Conservation (phyloP, 35 echinoderm and acorn worm species). For the Diadema setosum region DNA sequence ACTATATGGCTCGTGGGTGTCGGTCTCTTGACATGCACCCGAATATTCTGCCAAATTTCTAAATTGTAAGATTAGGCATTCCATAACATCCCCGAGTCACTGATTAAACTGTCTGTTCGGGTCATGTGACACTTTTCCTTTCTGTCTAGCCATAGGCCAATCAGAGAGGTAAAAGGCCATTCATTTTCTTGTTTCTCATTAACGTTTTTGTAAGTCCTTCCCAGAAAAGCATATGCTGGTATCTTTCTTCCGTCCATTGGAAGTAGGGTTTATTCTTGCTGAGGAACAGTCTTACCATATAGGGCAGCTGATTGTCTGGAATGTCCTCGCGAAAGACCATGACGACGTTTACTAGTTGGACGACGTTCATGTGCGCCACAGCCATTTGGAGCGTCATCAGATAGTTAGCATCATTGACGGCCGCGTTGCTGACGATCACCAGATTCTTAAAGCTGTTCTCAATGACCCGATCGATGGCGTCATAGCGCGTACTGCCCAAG, state of each 20-base stretch:
- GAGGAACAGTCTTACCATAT: background rate
- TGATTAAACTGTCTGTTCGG: too few species aligned
- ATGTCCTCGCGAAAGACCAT: background rate
- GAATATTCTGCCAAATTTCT: too few species aligned
- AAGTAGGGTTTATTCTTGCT: constrained; percentile 9
- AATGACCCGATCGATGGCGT: background rate
- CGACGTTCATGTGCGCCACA: background rate
- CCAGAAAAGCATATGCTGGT: background rate
- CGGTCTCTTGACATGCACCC: too few species aligned
- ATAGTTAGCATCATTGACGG: background rate
- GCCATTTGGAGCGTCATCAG: background rate
- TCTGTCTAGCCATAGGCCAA: background rate
- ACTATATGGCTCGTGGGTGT: too few species aligned
- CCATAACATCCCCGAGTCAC: too few species aligned
- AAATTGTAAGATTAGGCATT: too few species aligned
- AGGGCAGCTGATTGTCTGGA: background rate
- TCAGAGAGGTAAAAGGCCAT: background rate
- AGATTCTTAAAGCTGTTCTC: background rate
- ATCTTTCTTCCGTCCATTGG: background rate
- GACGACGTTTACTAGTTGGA: background rate
- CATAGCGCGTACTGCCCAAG: background rate
- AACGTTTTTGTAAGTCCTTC: background rate
- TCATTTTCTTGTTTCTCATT: background rate
- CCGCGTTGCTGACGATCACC: background rate
- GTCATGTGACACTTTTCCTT: too few species aligned